A percentile compares a stretch with the other conserved stretches of the same genome.
phyloP scores from a whole-genome alignment of 2,888 invertebrate genomes.

The Crematogaster levior region DNA sequence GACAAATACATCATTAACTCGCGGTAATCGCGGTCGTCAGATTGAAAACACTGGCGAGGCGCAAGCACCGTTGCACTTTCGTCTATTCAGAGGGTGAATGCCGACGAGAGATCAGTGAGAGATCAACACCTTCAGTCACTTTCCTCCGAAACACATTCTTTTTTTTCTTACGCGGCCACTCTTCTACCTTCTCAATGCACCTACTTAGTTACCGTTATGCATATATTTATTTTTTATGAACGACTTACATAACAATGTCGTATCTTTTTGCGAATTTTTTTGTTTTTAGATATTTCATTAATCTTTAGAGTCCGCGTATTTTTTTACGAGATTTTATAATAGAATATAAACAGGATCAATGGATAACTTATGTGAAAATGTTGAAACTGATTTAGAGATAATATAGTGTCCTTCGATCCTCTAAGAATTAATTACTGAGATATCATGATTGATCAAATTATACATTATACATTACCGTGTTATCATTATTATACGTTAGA shows the following conservation, averaged over 20 bases:
- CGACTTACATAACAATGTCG: not conserved
- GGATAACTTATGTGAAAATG: too few species aligned
- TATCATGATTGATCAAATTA: not conserved
- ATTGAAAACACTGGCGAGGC: constrained; percentile 13
- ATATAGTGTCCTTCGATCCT: too few species aligned
- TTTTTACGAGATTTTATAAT: too few species aligned
- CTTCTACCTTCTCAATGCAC: not conserved
- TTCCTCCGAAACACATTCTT: not conserved
- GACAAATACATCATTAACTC: not conserved
- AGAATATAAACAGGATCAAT: too few species aligned
- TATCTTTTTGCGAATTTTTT: not conserved
- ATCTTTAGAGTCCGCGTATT: too few species aligned
- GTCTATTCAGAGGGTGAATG: not conserved
- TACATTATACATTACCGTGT: too few species aligned
- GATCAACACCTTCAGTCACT: not conserved
- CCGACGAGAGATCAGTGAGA: not conserved
- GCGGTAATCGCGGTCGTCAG: not conserved
- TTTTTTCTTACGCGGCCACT: not conserved
- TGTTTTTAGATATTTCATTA: too few species aligned
- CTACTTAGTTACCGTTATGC: constrained; percentile 6
- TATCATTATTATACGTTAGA: too few species aligned
- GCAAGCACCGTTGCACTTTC: constrained; percentile 6
- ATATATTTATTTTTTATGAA: not conserved
- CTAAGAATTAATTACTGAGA: not conserved
- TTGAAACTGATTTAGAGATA: too few species aligned